A percentile compares a stretch with the other conserved stretches of the same genome.
phyloP scores from a whole-genome alignment of 1,140 invertebrate species.

The Caenorhabditis remanei region DNA sequence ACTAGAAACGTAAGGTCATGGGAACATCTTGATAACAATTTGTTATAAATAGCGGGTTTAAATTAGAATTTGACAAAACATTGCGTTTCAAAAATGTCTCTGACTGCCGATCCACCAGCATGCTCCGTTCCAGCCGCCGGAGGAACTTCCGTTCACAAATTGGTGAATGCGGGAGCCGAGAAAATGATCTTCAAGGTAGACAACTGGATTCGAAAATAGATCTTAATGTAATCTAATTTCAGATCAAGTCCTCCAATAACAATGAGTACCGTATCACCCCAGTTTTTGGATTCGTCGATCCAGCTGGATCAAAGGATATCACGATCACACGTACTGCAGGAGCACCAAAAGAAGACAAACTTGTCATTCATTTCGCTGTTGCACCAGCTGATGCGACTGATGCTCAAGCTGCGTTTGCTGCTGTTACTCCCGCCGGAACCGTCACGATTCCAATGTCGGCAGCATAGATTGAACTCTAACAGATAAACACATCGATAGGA shows the following conservation, averaged over 20 bases:
- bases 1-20: too few relatives aligned
- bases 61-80: too few relatives aligned
- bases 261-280: slow-evolving; percentile 32
- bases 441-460: slow-evolving; percentile 67
- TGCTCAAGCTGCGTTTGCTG: slow-evolving; percentile 66
- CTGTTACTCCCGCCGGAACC: slow-evolving; percentile 65
- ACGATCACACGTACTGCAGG: slow-evolving; percentile 6
- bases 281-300: slow-evolving; percentile 39
- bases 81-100: background rate
- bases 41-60: too few relatives aligned
- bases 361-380: slow-evolving; percentile 28
- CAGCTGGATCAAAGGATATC: background rate
- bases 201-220: background rate
- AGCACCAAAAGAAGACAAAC: slow-evolving; percentile 36
- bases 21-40: too few relatives aligned
- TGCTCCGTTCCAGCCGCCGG: slow-evolving; percentile 33
- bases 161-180: background rate
- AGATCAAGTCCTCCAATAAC: slow-evolving; percentile 49
- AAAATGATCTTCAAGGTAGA: slow-evolving; percentile 17
- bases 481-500: background rate
- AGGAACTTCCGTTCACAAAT: background rate
- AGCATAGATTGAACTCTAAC: background rate
- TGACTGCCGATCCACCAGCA: slow-evolving; percentile 32
- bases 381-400: slow-evolving; percentile 68
- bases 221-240: background rate